Base-by-base conservation (phyloP, 2,888 invertebrate genomes). In the Melikaiella ostensackeni region DNA sequence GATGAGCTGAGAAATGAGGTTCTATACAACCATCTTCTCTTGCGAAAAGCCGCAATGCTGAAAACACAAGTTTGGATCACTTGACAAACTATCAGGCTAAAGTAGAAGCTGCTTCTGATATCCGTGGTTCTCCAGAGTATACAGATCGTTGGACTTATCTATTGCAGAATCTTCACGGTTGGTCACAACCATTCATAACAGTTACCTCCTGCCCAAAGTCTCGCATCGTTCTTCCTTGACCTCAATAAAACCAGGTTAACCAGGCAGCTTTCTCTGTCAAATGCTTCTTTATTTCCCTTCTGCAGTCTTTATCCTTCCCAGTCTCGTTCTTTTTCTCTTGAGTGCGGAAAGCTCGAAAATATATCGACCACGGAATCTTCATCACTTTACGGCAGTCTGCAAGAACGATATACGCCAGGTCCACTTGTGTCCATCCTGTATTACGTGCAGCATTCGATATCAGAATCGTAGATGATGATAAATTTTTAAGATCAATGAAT, bases 131-230 rank as follows among this genome's bases (percentile, higher is more conserved):
- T 70, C 70, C 9, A 46, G 50, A 70, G 70, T 70, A 50, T 50
- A 46, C 30, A 50, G 27, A 33, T 70, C 50, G n/a, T 70, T 70
- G 50, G 27, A 46, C 46, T 70, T 50, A 70, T 70, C 70, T 70
- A 70, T 70, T 70, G 70, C 46, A 30, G 30, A 16, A 70, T 70
- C 50, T 70, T 70, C 30, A 50, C n/a, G 46, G 50, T 50, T 70
- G 50, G 70, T 70, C 50, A 46, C 70, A 70, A 70, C 70, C 33
- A 70, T 70, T 70, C 46, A 70, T 70, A 70, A 70, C 70, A 70
- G 50, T 70, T 70, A 70, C 30, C n/a, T n/a, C 33, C 46, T 50
- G 30, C 50, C n/a, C 50, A 70, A 70, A 70, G 70, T 50, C 70
- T 70, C 46, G 19, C 50, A 70, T 70, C 50, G 6, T 30, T 70